phyloP scores from a whole-genome alignment of 1,140 invertebrate species.

The Ladona fulva region DNA sequence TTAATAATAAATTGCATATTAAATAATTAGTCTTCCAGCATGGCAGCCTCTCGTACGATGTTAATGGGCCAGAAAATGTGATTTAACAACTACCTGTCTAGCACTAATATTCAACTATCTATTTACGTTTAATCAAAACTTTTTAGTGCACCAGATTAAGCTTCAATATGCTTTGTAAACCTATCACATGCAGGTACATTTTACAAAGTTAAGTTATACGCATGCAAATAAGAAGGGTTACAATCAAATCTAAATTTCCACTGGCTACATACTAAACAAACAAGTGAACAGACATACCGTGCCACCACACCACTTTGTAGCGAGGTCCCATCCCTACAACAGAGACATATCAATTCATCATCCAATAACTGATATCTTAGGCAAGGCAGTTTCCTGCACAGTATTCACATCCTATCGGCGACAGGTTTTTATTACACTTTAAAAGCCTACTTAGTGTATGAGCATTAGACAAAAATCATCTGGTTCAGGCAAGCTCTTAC shows the following conservation, averaged over 20 bases:
- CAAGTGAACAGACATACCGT: slow-evolving; percentile 21
- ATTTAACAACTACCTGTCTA: no score
- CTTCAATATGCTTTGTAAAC: no score
- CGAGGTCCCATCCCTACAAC: slow-evolving; percentile 25
- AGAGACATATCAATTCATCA: not conserved
- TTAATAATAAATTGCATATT: no score
- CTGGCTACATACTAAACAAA: not conserved
- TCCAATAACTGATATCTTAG: not conserved
- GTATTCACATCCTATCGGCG: not conserved
- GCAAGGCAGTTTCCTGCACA: slow-evolving; percentile 6
- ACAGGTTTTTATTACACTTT: not conserved
- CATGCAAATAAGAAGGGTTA: not conserved
- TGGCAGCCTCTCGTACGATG: no score
- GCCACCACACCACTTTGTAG: slow-evolving; percentile 24
- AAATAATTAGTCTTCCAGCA: no score
- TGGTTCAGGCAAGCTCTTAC: slow-evolving; percentile 3
- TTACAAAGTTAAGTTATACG: no score
- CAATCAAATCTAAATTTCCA: not conserved
- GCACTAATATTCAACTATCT: no score
- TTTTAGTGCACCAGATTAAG: no score
- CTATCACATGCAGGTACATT: no score
- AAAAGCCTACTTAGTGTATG: not conserved
- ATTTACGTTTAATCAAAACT: no score
- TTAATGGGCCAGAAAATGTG: no score
- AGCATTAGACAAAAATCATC: not conserved